Evolutionary conservation across 2,888 invertebrate genomes (phyloP).

Genomic region (Temnothorax ravouxi): DNA sequence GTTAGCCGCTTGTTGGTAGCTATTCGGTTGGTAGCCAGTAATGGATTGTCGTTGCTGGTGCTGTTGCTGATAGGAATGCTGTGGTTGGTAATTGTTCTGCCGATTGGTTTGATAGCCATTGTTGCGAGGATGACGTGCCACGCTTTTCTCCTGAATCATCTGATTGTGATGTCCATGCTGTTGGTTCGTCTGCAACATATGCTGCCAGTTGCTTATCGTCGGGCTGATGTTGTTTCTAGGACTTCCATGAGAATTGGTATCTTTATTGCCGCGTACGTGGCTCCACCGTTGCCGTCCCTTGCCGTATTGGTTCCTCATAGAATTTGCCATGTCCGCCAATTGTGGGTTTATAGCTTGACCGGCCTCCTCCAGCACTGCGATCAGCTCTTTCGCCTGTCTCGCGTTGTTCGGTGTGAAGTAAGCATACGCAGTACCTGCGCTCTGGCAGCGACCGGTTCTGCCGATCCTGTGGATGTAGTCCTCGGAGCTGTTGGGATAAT

Average conservation of each 20-base stretch:
- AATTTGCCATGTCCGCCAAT: slow-evolving; percentile 91
- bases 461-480: slow-evolving; percentile 99
- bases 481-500: slow-evolving; percentile 98
- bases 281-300: slow-evolving; percentile 86
- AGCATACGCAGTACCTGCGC: slow-evolving; percentile 98
- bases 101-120: slow-evolving; percentile 88
- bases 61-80: slow-evolving; percentile 81
- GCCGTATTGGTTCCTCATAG: slow-evolving; percentile 86
- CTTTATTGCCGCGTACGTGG: slow-evolving; percentile 81
- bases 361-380: slow-evolving; percentile 97
- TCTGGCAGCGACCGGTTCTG: slow-evolving; percentile 96
- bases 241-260: slow-evolving; percentile 85
- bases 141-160: slow-evolving; percentile 76
- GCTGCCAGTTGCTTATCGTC: slow-evolving; percentile 88
- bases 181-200: slow-evolving; percentile 78
- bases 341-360: slow-evolving; percentile 95
- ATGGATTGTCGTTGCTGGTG: slow-evolving; percentile 86
- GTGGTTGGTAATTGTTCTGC: slow-evolving; percentile 87
- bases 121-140: slow-evolving; percentile 87
- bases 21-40: slow-evolving; percentile 78
- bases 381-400: slow-evolving; percentile 96
- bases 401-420: slow-evolving; percentile 97
- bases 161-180: slow-evolving; percentile 66
- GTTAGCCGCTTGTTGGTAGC: slow-evolving; percentile 86
- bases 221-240: slow-evolving; percentile 86